Evolutionary conservation across 2,888 invertebrate genomes (phyloP).

Genomic region (Drosophila helvetica): DNA sequence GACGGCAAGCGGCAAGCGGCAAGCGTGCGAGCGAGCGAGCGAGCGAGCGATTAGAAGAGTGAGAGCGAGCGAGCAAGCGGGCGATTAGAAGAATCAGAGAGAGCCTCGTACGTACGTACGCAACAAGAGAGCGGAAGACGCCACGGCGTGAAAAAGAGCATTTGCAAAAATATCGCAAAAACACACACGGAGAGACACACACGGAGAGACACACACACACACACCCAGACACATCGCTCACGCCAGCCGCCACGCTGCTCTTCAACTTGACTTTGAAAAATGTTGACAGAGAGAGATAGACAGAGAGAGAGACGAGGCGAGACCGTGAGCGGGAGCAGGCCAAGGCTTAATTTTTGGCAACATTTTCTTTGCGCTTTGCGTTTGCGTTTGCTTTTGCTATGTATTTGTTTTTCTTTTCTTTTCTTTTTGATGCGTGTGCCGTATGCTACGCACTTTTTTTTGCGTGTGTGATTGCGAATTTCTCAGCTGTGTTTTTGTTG

Average conservation of each 20-base stretch:
- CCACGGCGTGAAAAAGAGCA: slow-evolving; percentile 49
- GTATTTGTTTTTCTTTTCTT: slow-evolving; percentile 7
- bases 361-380: slow-evolving; percentile 46
- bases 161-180: slow-evolving; percentile 62
- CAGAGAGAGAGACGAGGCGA: slow-evolving; percentile 21
- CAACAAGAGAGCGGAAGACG: not conserved
- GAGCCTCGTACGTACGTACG: not conserved
- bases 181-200: slow-evolving; percentile 7
- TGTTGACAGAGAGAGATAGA: slow-evolving; percentile 68
- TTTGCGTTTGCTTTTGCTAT: not conserved
- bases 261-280: slow-evolving; percentile 78
- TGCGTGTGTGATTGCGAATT: slow-evolving; percentile 25
- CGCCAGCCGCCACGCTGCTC: slow-evolving; percentile 44
- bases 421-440: slow-evolving; percentile 35
- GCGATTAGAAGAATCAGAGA: slow-evolving; percentile 6
- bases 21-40: slow-evolving; percentile 1
- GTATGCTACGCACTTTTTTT: slow-evolving; percentile 32
- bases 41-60: slow-evolving; percentile 7
- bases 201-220: slow-evolving; percentile 3
- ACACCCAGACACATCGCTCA: slow-evolving; percentile 1
- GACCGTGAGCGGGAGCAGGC: slow-evolving; percentile 1
- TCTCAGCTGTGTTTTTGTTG: slow-evolving; percentile 13
- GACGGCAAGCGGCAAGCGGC: not conserved
- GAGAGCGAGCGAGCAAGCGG: not conserved
- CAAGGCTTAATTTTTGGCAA: slow-evolving; percentile 57